Evolutionary conservation across 2,888 invertebrate genomes (phyloP).

Genomic region (Brachynemurus nebulosus): DNA sequence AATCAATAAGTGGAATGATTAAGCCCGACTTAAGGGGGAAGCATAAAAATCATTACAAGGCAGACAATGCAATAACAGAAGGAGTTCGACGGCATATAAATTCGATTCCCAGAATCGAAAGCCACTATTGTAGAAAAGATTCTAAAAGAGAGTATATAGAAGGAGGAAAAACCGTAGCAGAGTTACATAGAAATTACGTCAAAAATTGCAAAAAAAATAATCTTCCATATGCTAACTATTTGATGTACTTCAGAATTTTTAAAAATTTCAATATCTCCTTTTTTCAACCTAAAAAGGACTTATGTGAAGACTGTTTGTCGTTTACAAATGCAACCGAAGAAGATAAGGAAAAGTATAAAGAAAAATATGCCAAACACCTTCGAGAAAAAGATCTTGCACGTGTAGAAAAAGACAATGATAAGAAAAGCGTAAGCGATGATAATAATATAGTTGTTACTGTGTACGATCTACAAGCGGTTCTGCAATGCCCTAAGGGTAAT

Average conservation of each 20-base stretch:
- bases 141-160: conserved; percentile 20
- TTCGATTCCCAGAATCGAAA: conserved; percentile 21
- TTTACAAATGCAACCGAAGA: conserved; percentile 12
- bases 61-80: conserved; percentile 16
- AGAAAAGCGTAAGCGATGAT: not conserved
- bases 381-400: conserved; percentile 7
- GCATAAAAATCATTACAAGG: too few relatives aligned
- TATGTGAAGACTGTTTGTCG: conserved; percentile 17
- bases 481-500: conserved; percentile 23
- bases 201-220: conserved; percentile 9
- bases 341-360: conserved; percentile 4
- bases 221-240: conserved; percentile 10
- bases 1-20: too few relatives aligned
- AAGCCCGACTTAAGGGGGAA: too few relatives aligned
- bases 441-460: conserved; percentile 14
- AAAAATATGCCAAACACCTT: conserved; percentile 5
- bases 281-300: conserved; percentile 15
- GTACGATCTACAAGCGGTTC: conserved; percentile 23
- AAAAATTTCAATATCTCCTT: conserved; percentile 15
- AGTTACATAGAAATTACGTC: conserved; percentile 20
- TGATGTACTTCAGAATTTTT: conserved; percentile 15
- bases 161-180: conserved; percentile 18
- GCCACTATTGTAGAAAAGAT: conserved; percentile 19
- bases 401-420: conserved; percentile 4
- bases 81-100: conserved; percentile 19